Conservation (phyloP, 2,113 vertebrate genomes). For the Ciconia stormi region DNA sequence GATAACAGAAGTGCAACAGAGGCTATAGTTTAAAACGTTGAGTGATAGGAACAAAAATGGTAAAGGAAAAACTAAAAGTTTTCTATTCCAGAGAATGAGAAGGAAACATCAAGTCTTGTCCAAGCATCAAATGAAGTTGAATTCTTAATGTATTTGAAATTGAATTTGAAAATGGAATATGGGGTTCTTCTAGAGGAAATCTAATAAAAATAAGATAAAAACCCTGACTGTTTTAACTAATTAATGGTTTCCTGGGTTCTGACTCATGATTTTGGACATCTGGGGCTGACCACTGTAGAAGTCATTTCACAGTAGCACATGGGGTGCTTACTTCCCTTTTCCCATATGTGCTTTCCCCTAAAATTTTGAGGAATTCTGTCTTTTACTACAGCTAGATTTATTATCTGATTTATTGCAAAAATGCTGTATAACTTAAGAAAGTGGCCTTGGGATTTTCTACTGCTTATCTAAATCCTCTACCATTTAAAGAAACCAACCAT, state of each 20-base stretch:
- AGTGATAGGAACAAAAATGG: neutral
- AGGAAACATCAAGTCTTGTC: neutral
- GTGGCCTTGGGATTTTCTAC: neutral
- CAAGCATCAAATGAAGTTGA: neutral
- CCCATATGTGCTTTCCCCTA: neutral
- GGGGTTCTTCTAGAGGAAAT: neutral
- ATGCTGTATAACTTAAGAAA: neutral
- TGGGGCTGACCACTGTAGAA: neutral
- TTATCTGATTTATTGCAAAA: neutral
- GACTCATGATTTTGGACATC: neutral
- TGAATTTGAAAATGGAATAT: neutral
- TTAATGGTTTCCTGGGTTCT: neutral
- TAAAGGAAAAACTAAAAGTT: neutral
- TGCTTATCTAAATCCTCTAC: neutral
- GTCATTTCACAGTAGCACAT: neutral
- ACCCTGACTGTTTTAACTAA: neutral
- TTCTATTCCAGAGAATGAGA: neutral
- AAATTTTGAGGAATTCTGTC: neutral
- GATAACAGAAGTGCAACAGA: neutral
- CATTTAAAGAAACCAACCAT: neutral
- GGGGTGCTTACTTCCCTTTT: neutral
- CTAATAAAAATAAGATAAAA: neutral
- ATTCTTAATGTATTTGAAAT: neutral
- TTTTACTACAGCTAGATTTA: neutral
- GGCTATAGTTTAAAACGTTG: neutral